Evolutionary conservation across 2,113 vertebrate species (phyloP).

Genomic region (Gymnarchus niloticus): DNA sequence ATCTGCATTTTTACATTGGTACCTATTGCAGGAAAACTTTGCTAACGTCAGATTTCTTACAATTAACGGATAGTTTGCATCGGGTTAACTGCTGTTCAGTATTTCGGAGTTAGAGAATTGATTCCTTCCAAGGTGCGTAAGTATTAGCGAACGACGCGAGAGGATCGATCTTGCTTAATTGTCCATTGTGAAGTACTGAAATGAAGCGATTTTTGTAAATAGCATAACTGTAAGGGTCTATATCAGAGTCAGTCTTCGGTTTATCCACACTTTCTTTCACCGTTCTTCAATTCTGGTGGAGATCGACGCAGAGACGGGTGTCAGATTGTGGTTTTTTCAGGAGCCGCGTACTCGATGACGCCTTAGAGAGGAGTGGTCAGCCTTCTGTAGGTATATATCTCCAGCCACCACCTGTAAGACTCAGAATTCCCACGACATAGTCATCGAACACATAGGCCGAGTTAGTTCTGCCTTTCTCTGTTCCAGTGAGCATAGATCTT

Average conservation of each 20-base stretch:
- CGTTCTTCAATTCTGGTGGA: not conserved
- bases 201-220: not conserved
- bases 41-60: not conserved
- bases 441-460: not conserved
- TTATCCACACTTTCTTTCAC: not conserved
- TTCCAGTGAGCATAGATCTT: conserved; percentile 4
- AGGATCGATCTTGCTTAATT: too few relatives aligned
- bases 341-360: conserved; percentile 47
- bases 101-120: not conserved
- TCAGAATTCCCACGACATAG: conserved; percentile 17
- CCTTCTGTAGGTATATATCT: conserved; percentile 46
- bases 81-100: not conserved
- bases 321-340: conserved; percentile 26
- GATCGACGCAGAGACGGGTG: conserved; percentile 37
- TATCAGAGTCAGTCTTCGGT: not conserved
- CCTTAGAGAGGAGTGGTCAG: conserved; percentile 44
- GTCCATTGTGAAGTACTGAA: not conserved
- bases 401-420: conserved; percentile 15
- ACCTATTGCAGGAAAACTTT: not conserved
- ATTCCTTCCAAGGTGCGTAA: not conserved
- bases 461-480: not conserved
- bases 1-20: not conserved
- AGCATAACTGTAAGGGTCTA: not conserved
- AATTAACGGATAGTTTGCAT: not conserved
- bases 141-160: not conserved